Conservation (phyloP, 2,113 vertebrate species). For the Triplophysa rosa region DNA sequence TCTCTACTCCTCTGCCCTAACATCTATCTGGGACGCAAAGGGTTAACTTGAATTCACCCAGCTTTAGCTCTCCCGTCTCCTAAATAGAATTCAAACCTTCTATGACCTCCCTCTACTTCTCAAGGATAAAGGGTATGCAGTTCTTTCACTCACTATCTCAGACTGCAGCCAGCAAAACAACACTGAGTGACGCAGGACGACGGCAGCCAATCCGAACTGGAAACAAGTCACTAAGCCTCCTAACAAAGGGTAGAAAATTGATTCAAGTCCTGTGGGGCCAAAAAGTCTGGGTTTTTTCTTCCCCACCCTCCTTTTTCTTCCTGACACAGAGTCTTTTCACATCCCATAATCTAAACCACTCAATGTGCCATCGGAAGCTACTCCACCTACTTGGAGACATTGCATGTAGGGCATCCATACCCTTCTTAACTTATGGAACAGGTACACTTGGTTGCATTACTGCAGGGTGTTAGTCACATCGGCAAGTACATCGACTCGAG, state of each 20-base stretch:
- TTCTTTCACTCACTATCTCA: neutral
- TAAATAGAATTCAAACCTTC: conserved; percentile 2
- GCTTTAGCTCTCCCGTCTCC: neutral
- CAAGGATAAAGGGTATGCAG: neutral
- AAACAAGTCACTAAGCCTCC: neutral
- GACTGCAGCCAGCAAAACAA: neutral
- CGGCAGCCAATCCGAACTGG: conserved; percentile 6
- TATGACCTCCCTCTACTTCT: conserved; percentile 6
- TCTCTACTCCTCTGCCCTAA: neutral
- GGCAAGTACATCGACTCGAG: neutral
- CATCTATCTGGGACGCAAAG: neutral
- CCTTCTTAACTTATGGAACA: conserved; percentile 22
- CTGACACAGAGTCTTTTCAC: neutral
- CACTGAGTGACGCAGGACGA: conserved; percentile 4
- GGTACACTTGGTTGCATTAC: neutral
- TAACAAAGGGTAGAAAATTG: neutral
- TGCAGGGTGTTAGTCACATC: conserved; percentile 25
- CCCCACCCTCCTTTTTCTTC: neutral
- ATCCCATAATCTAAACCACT: neutral
- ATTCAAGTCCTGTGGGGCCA: neutral
- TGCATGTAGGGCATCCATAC: conserved; percentile 4
- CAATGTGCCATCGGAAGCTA: neutral
- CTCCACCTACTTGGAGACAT: neutral
- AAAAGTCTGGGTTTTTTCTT: neutral
- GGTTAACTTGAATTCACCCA: conserved; percentile 25